Percentiles rank a stretch among this genome's conserved stretches.
Evolutionary conservation across 2,113 vertebrate genomes (phyloP).

Genomic region (Ploceus nigricollis): DNA sequence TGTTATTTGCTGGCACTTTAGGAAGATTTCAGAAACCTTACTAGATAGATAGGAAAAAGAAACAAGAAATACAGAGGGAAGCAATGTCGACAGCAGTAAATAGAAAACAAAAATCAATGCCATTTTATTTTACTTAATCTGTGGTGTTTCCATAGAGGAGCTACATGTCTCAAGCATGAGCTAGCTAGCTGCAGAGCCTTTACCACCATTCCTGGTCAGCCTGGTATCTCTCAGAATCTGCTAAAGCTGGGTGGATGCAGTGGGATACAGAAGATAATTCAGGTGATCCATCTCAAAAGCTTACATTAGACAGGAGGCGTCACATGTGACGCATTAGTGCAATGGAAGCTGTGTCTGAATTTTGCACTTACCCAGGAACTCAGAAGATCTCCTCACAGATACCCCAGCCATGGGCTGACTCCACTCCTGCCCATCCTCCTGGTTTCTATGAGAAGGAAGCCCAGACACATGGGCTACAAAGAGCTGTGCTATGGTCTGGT

Average conservation of each 20-base stretch:
- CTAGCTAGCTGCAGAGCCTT: background rate
- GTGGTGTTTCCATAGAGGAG: background rate
- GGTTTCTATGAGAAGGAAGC: background rate
- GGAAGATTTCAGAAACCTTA: background rate
- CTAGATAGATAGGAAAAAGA: background rate
- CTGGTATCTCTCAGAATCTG: background rate
- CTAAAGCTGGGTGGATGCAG: background rate
- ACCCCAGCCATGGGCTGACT: background rate
- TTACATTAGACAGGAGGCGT: background rate
- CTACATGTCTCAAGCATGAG: background rate
- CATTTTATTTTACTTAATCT: background rate
- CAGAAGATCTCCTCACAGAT: background rate
- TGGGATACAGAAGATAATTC: background rate
- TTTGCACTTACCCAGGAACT: background rate
- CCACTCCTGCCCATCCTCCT: background rate
- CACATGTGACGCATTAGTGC: background rate
- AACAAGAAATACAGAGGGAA: background rate
- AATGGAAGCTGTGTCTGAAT: background rate
- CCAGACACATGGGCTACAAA: background rate
- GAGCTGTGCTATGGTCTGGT: background rate
- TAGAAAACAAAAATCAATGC: background rate
- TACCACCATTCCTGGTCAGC: background rate
- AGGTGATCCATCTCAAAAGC: background rate
- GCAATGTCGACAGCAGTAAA: background rate
- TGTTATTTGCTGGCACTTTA: background rate